These are phyloP conservation scores for Epinotia demarniana DNA, from an alignment of 2,888 invertebrate genomes.

Conservation along the genomic window DNA sequence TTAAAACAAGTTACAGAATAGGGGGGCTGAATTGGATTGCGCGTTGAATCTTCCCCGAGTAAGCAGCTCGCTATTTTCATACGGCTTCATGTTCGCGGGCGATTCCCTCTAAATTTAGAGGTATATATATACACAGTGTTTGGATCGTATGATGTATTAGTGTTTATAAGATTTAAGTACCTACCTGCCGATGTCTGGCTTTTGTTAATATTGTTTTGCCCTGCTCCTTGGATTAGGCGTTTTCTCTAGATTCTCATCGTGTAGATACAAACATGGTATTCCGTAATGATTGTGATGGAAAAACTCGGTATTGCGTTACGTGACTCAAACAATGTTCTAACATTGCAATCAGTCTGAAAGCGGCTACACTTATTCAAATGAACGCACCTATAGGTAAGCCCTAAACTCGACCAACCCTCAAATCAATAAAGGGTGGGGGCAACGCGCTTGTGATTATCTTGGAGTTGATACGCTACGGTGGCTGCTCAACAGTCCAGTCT, in stretches of 20 bases:
- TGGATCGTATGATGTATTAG: conserved; percentile 53
- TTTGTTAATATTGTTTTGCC: not conserved
- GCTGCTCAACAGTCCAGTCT: too few species aligned
- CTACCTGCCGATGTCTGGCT: conserved; percentile 18
- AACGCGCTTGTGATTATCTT: too few species aligned
- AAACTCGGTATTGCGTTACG: not conserved
- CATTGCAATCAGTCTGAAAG: conserved; percentile 26
- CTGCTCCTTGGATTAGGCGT: not conserved
- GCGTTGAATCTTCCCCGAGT: conserved; percentile 32
- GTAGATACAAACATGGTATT: too few species aligned
- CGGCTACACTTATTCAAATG: not conserved
- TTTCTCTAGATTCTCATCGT: not conserved
- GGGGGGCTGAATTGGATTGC: conserved; percentile 46
- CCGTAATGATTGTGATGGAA: too few species aligned
- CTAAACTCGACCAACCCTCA: too few species aligned
- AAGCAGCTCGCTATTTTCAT: conserved; percentile 57
- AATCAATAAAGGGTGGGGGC: too few species aligned
- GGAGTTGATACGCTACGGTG: too few species aligned
- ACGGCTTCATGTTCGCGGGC: conserved; percentile 69
- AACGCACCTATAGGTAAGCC: not conserved
- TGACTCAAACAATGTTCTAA: not conserved
- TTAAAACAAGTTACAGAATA: too few species aligned
- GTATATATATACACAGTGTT: conserved; percentile 29
- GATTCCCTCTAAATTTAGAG: conserved; percentile 53
- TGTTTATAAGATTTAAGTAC: conserved; percentile 47